These are phyloP conservation scores for Trogon surrucura DNA, from an alignment of 2,113 vertebrate genomes.

Conservation along the genomic window DNA sequence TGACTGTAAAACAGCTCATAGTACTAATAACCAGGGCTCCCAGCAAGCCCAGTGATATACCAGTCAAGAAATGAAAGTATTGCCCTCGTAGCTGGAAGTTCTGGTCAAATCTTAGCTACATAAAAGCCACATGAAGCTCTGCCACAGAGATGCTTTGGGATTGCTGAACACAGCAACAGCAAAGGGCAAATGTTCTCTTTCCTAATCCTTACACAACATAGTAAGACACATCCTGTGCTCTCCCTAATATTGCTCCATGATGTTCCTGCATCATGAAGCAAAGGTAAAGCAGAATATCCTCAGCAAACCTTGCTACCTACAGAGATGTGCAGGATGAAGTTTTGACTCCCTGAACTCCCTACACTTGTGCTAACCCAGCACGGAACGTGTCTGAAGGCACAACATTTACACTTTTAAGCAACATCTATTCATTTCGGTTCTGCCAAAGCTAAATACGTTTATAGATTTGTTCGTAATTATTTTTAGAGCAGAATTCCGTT, in stretches of 20 bases:
- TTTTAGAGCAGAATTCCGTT: slow-evolving; percentile 62
- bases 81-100: neutral
- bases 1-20: neutral
- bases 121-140: neutral
- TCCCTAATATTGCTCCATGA: neutral
- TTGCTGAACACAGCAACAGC: neutral
- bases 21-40: neutral
- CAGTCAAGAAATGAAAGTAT: neutral
- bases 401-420: neutral
- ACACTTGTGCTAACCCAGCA: neutral
- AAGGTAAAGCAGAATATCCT: neutral
- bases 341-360: neutral
- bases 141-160: neutral
- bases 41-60: neutral
- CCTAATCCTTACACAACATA: neutral
- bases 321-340: neutral
- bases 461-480: slow-evolving; percentile 57
- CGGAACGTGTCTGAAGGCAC: slow-evolving; percentile 10
- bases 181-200: neutral
- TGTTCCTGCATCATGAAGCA: neutral
- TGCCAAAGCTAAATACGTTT: slow-evolving; percentile 35
- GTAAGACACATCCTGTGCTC: neutral
- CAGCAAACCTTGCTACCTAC: neutral
- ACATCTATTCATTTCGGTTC: neutral
- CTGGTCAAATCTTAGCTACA: neutral